phyloP scores from a whole-genome alignment of 2,113 vertebrate genomes.

The Tragelaphus scriptus region DNA sequence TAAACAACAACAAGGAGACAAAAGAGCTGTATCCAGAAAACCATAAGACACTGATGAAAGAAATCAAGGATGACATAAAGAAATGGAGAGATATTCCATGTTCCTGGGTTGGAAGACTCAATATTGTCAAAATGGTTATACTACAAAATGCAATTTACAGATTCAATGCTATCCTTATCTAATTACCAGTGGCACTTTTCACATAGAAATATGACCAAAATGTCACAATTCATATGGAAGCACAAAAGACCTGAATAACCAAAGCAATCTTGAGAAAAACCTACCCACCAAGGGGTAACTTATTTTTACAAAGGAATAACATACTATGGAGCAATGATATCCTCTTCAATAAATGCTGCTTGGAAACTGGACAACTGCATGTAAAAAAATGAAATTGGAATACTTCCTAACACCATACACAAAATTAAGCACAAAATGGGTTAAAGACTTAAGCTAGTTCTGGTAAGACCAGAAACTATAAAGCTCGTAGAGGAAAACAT shows the following conservation, averaged over 20 bases:
- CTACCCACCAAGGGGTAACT: neutral
- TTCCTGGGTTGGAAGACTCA: neutral
- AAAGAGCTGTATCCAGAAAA: neutral
- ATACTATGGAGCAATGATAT: neutral
- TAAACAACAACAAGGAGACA: neutral
- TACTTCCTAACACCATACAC: neutral
- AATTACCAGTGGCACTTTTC: neutral
- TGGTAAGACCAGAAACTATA: neutral
- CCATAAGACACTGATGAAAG: neutral
- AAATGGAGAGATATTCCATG: neutral
- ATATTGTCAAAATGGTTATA: neutral
- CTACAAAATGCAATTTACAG: neutral
- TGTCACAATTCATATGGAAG: neutral
- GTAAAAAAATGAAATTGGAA: neutral
- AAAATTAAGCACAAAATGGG: neutral
- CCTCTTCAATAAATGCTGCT: neutral
- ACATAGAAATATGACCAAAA: neutral
- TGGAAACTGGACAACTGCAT: neutral
- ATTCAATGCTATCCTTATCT: neutral
- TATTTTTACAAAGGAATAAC: neutral
- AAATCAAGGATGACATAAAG: neutral
- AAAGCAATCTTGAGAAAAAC: neutral
- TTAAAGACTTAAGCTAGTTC: neutral
- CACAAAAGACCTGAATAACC: neutral
- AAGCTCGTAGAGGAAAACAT: neutral